Base-by-base conservation (phyloP, 2,888 invertebrate genomes). In the Heliconius charithonia region DNA sequence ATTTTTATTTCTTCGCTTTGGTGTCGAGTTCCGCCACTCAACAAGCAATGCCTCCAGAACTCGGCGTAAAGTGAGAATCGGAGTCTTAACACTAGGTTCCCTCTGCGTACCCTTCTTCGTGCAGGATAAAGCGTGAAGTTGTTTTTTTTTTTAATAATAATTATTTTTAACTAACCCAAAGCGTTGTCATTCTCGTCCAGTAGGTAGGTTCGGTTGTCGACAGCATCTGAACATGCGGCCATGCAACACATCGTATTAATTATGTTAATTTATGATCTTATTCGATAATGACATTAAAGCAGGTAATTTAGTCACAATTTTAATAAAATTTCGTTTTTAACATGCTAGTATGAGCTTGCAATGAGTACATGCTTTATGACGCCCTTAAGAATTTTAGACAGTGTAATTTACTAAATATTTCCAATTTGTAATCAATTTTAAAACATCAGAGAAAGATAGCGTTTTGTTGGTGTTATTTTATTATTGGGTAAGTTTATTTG, bases 181-280 rank as follows among this genome's bases (percentile, higher is more conserved):
- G 93, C 89, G 93, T 96, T 96, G 94, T 96, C 96, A 95, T 97
- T 97, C 94, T 97, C 96, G 95, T 97, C 97, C 89, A 96, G 96
- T 94, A 97, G 97, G 95, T 97, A 97, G 93, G 96, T 96, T 95
- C 96, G 96, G 95, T 97, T 97, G 96, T 97, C 96, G 92, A 97
- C 96, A 89, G 97, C 97, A 95, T 96, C 96, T 96, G 95, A 93
- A 86, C 93, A 93, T 93, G 94, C 94, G 88, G 85, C 82, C 92
- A 91, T 93, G 93, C 93, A 88, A 86, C 88, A 89, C 84, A 81
- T 75, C 75, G 74, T 69, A 75, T 79, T 79, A 81, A 75, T 80
- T 73, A 72, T 12, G 77, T 80, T 76, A 72, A 56, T 59, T 59
- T 59, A 59, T 72, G 32, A 16, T 37, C 16, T 32, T 72, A 72